Evolutionary conservation across 2,113 vertebrate genomes (phyloP), one percentile per base, ranked within the genome.

Genomic region (Seriola rivoliana): DNA sequence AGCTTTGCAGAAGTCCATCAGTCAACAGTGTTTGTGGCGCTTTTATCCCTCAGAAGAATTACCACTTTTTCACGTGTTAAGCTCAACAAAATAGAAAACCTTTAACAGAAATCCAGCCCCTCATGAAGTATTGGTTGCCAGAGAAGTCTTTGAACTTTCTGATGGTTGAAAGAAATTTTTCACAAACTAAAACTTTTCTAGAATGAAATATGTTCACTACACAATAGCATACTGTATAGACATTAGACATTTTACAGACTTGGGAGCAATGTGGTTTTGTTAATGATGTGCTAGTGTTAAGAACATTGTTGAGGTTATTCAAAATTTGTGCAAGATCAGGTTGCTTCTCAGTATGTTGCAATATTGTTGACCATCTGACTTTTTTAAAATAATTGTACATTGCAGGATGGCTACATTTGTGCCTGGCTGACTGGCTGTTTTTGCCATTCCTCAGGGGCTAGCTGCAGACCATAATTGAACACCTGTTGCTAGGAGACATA

Each of bases 401-500:
- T 71, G 40, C 46, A 71, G 48, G 68, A 70, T 81, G 60, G 38
- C 62, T 70, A 46, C 16, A 6, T 72, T 29, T 87, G 59, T 86
- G 78, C 65, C 70, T 81, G 73, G 82, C 74, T 88, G 84, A 78
- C 64, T 71, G 55, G 65, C 84, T 84, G 80, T 86, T 92, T 88
- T 75, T 82, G 85, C 80, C 82, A 84, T 91, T 93, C 88, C 87
- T 85, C 65, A 77, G 91, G 84, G 93, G 82, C 89, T 90, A 85
- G 88, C 80, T 86, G 87, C 90, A 93, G 91, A 92, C 87, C 90
- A 91, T 93, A 95, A 94, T 94, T 93, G 75, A 91, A 81, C 94
- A 95, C 95, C 92, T 95, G 95, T 97, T 97, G 94, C 95, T 96
- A 96, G 94, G 96, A 96, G 91, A 96, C 93, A 89, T 90, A 62